Evolutionary conservation across 2,113 vertebrate genomes (phyloP), one percentile per base, ranked within the genome.

Genomic region (Isurus oxyrinchus): DNA sequence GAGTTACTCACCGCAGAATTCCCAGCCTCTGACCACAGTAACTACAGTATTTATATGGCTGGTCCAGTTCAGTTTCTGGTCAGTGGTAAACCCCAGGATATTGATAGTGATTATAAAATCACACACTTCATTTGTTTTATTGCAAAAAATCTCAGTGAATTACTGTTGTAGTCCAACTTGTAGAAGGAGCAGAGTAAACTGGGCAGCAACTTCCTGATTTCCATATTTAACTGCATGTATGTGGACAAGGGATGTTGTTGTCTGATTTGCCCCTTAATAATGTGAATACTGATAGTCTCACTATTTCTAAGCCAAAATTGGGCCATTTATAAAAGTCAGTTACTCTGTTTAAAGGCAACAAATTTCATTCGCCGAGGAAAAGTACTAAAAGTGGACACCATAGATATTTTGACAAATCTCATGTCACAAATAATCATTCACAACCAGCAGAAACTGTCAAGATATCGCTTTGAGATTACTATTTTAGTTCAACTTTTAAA

Each of bases 381-480:
- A 94, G 7, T 19, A 61, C 14, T 21, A 94, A 23, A 94, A 94
- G 19, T 63, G 21, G n/a, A 40, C 14, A 63, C 40, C 16, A 61
- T 40, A 63, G 31, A 93, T 66, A n/a, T 40, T 61, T 59, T 94
- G 90, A 94, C 59, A 94, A 63, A 94, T n/a, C 59, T 61, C n/a
- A 44, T 94, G 59, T 94, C 90, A 94, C 59, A 94, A 94, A n/a
- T 59, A 63, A 94, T 94, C 35, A 94, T 63, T 94, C 59, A 94
- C 90, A 66, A 40, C 14, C n/a, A 40, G 16, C 59, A 94, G 35
- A 59, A 94, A 63, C 59, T 40, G 35, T 63, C 88, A 93, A 19
- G 13, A 35, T n/a, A 93, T 93, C 6, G 21, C 63, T 95, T 95
- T 31, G 66, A 69, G 94, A 49, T 53, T 11, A 69, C 94, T 49